phyloP scores from a whole-genome alignment of 2,113 vertebrate species.

The Tachysurus fulvidraco region DNA sequence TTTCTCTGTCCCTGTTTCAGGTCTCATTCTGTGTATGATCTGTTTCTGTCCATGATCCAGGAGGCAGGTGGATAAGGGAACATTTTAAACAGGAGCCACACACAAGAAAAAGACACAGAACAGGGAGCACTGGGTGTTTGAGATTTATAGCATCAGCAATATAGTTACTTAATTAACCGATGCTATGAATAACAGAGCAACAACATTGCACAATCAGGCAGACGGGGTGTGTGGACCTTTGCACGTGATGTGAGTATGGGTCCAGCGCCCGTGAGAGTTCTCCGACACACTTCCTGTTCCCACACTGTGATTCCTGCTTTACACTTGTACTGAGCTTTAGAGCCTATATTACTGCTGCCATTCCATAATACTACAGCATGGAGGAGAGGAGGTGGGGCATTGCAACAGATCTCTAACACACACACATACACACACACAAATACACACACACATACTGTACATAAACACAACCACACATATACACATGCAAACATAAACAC shows the following conservation, averaged over 20 bases:
- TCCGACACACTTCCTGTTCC: slow-evolving; percentile 70
- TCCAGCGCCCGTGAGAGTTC: slow-evolving; percentile 69
- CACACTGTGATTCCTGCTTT: slow-evolving; percentile 67
- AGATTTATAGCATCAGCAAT: neutral
- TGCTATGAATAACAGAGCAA: neutral
- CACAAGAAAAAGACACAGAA: neutral
- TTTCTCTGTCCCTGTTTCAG: neutral
- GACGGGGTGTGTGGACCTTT: slow-evolving; percentile 67
- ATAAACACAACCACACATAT: too few species aligned
- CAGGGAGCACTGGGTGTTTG: neutral
- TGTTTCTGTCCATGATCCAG: neutral
- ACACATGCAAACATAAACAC: slow-evolving; percentile 38
- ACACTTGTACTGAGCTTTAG: slow-evolving; percentile 74
- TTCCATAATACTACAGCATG: slow-evolving; percentile 73
- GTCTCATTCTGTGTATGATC: neutral
- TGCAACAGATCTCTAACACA: slow-evolving; percentile 70
- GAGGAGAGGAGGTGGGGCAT: slow-evolving; percentile 66
- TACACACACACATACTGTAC: neutral
- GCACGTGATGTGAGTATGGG: slow-evolving; percentile 65
- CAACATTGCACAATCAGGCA: neutral
- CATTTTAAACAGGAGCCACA: neutral
- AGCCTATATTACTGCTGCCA: slow-evolving; percentile 62
- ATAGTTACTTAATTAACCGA: neutral
- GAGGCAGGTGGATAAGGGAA: neutral
- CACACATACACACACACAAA: slow-evolving; percentile 39